These are phyloP conservation scores for Balaeniceps rex DNA, from an alignment of 2,113 vertebrate genomes.

Conservation along the genomic window DNA sequence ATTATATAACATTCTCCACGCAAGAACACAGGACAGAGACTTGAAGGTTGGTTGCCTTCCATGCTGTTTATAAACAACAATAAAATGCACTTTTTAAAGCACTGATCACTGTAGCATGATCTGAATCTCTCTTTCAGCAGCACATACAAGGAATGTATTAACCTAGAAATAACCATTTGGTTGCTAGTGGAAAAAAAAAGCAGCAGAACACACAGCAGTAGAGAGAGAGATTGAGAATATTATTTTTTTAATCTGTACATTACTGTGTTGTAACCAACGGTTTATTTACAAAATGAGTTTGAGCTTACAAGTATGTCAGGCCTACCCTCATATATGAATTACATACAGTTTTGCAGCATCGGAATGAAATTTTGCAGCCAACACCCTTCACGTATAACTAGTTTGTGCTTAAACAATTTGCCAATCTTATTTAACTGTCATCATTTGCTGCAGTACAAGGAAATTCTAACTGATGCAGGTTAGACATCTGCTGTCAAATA, in stretches of 20 bases:
- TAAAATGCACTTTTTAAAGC: constrained; percentile 7
- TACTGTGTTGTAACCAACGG: neutral
- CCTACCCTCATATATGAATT: neutral
- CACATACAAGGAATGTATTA: neutral
- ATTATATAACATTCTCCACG: neutral
- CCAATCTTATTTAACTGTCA: neutral
- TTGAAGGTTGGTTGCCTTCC: neutral
- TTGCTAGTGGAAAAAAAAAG: neutral
- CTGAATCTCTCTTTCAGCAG: neutral
- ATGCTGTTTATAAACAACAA: neutral
- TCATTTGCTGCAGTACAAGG: neutral
- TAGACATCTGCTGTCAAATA: neutral
- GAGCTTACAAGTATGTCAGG: neutral
- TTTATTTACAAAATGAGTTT: neutral
- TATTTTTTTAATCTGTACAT: neutral
- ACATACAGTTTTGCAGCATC: neutral
- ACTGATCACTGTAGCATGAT: neutral
- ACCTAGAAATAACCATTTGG: neutral
- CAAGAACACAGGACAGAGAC: neutral
- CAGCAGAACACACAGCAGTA: neutral
- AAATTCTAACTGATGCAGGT: neutral
- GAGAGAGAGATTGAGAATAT: neutral
- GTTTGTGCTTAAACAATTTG: neutral
- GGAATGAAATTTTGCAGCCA: neutral
- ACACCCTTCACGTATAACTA: neutral